Evolutionary conservation across 1,140 invertebrate species (phyloP).

Genomic region (Lasioglossum baleicum): DNA sequence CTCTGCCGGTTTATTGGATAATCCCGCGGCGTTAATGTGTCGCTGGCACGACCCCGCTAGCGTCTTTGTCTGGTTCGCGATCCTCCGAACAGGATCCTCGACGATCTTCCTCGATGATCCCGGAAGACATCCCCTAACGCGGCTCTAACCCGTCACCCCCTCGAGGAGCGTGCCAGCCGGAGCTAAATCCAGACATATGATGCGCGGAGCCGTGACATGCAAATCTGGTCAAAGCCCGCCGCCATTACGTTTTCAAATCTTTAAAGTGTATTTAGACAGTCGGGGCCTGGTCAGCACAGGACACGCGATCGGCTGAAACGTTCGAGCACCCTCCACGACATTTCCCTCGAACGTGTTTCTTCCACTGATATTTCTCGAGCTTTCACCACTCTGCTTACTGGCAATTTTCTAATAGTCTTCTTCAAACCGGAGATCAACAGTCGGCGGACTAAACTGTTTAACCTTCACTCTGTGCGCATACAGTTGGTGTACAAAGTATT

Average conservation of each 20-base stretch:
- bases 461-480: too few relatives aligned
- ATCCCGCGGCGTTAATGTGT: slow-evolving; percentile 77
- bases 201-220: slow-evolving; percentile 79
- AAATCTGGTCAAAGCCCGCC: slow-evolving; percentile 79
- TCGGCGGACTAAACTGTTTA: too few relatives aligned
- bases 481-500: too few relatives aligned
- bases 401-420: too few relatives aligned
- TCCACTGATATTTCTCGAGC: neutral
- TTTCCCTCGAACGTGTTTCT: neutral
- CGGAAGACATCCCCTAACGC: slow-evolving; percentile 70
- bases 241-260: slow-evolving; percentile 81
- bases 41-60: slow-evolving; percentile 61
- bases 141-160: slow-evolving; percentile 46
- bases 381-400: too few relatives aligned
- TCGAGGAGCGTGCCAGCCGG: slow-evolving; percentile 23
- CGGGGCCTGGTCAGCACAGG: slow-evolving; percentile 57
- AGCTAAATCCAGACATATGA: slow-evolving; percentile 81
- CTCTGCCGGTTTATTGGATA: slow-evolving; percentile 77
- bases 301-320: slow-evolving; percentile 20
- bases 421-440: too few relatives aligned
- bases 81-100: slow-evolving; percentile 35
- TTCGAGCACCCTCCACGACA: neutral
- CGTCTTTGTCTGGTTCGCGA: slow-evolving; percentile 29
- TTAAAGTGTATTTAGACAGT: slow-evolving; percentile 81
- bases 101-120: slow-evolving; percentile 74